Conservation (phyloP, 2,888 invertebrate species). For the Oscheius onirici region DNA sequence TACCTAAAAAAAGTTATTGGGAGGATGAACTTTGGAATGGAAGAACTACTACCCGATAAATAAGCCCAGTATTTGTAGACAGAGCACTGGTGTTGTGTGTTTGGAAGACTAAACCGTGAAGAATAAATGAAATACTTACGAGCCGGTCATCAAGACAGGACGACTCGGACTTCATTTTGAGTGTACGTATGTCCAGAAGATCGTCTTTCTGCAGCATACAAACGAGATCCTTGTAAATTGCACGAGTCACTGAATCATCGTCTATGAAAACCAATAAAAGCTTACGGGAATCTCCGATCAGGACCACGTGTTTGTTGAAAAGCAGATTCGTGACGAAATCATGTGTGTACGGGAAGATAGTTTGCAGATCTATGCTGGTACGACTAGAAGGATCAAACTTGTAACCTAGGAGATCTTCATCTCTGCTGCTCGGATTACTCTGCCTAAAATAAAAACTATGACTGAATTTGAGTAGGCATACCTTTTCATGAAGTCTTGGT, state of each 20-base stretch:
- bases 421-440: background rate
- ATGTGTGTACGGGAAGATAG: slow-evolving; percentile 11
- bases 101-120: too few relatives aligned
- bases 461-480: background rate
- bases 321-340: slow-evolving; percentile 19
- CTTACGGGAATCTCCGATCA: slow-evolving; percentile 55
- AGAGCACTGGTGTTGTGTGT: too few relatives aligned
- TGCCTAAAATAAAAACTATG: background rate
- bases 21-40: too few relatives aligned
- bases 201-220: slow-evolving; percentile 30
- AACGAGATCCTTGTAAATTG: slow-evolving; percentile 54
- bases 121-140: background rate
- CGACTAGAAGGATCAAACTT: too few relatives aligned
- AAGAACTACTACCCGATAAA: too few relatives aligned
- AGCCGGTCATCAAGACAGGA: slow-evolving; percentile 39
- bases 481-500: background rate
- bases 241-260: slow-evolving; percentile 47
- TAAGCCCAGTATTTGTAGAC: too few relatives aligned
- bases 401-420: too few relatives aligned
- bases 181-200: slow-evolving; percentile 6
- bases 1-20: too few relatives aligned
- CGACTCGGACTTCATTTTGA: slow-evolving; percentile 34
- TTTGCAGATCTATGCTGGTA: background rate
- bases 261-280: slow-evolving; percentile 36
- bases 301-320: slow-evolving; percentile 42